Evolutionary conservation across 2,888 invertebrate species (phyloP).

Genomic region (Tholera decimalis): DNA sequence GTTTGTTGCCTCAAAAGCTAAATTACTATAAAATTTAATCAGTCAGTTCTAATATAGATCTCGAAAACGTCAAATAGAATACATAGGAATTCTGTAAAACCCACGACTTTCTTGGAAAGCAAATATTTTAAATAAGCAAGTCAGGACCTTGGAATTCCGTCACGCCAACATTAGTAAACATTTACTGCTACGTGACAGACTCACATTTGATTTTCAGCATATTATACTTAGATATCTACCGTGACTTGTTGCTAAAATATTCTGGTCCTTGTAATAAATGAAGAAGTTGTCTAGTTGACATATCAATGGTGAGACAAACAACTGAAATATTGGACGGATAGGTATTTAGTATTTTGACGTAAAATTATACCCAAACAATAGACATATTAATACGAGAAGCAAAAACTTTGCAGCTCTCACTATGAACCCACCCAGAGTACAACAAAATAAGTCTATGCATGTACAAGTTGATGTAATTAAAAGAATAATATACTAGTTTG

Average conservation of each 20-base stretch:
- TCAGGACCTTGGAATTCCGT: slow-evolving; percentile 22
- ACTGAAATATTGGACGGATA: no score
- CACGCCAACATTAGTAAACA: slow-evolving; percentile 15
- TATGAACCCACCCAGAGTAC: no score
- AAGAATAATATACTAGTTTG: no score
- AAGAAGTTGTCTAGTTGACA: not conserved
- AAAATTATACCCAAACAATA: no score
- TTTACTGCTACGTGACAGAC: slow-evolving; percentile 21
- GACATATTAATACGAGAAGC: no score
- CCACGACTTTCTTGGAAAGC: slow-evolving; percentile 20
- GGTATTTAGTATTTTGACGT: no score
- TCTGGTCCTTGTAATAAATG: not conserved
- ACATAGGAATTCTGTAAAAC: slow-evolving; percentile 14
- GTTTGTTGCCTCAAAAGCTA: no score
- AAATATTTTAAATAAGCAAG: slow-evolving; percentile 29
- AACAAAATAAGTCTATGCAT: no score
- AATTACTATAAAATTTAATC: no score
- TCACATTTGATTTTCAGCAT: slow-evolving; percentile 14
- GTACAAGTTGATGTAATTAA: no score
- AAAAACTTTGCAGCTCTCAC: no score
- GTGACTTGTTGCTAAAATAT: slow-evolving; percentile 14
- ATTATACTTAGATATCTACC: slow-evolving; percentile 1
- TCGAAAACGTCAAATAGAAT: slow-evolving; percentile 1
- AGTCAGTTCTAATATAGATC: slow-evolving; percentile 7
- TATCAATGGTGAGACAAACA: not conserved